Evolutionary conservation across 2,888 invertebrate species (phyloP).

Genomic region (Parascotia fuliginaria): DNA sequence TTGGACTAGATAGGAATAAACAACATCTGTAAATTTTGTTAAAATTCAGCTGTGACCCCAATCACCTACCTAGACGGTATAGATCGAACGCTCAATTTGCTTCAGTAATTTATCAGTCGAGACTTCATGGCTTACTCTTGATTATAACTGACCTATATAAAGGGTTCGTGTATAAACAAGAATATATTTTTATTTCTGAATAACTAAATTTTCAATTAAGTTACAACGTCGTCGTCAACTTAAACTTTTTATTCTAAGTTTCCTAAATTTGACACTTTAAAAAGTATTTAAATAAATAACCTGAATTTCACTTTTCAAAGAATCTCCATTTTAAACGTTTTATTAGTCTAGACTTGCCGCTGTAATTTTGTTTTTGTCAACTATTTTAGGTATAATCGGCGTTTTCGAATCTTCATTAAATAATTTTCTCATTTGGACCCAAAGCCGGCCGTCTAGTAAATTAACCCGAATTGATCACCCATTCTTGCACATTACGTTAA

Average conservation of each 20-base stretch:
- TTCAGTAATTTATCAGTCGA: neutral
- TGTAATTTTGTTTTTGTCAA: neutral
- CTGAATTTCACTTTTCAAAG: too few species aligned
- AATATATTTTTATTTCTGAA: too few species aligned
- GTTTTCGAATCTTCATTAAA: constrained; percentile 23
- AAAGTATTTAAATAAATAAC: too few species aligned
- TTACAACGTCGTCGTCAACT: too few species aligned
- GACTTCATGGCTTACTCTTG: neutral
- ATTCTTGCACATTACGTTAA: constrained; percentile 42
- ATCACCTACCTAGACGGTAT: neutral
- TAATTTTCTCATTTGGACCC: constrained; percentile 37
- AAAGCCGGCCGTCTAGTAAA: constrained; percentile 35
- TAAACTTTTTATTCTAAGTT: too few species aligned
- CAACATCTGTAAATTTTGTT: neutral
- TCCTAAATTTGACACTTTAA: too few species aligned
- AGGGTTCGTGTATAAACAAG: too few species aligned
- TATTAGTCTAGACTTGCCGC: neutral
- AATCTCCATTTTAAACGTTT: too few species aligned
- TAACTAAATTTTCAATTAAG: too few species aligned
- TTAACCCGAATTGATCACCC: constrained; percentile 45
- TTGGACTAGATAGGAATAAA: neutral
- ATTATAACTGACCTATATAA: neutral
- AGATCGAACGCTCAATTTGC: constrained; percentile 2
- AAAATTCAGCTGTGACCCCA: neutral
- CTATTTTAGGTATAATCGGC: constrained; percentile 18